Percentiles rank a stretch among this genome's conserved stretches.
Conservation (phyloP, 2,797 vertebrate genomes). For the Aplochiton taeniatus region DNA sequence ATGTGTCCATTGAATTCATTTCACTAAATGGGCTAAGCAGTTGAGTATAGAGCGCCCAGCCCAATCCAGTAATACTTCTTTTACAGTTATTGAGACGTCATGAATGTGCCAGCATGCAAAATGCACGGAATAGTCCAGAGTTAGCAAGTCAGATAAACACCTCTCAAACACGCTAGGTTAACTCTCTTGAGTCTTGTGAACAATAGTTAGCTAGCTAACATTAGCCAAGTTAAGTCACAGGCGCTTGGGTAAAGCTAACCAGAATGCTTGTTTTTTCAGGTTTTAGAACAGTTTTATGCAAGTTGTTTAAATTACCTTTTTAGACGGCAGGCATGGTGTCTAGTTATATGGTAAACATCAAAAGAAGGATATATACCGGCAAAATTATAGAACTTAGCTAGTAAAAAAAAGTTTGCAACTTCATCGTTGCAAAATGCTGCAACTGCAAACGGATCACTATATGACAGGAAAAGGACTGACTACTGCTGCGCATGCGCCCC, state of each 20-base stretch:
- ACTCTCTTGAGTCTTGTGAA: no score
- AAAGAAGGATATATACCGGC: slow-evolving; percentile 5
- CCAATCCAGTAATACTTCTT: no score
- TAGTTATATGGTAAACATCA: slow-evolving; percentile 11
- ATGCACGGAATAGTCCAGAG: no score
- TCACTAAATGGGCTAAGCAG: no score
- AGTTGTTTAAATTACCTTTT: slow-evolving; percentile 27
- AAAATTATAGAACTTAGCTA: slow-evolving; percentile 23
- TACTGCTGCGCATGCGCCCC: slow-evolving; percentile 57
- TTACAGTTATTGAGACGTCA: no score
- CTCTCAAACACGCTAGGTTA: no score
- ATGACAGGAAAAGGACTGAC: slow-evolving; percentile 72
- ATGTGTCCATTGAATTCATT: no score
- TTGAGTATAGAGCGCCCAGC: no score
- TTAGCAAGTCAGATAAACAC: no score
- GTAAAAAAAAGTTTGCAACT: slow-evolving; percentile 74
- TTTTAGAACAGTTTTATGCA: slow-evolving; percentile 17
- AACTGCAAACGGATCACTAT: slow-evolving; percentile 75
- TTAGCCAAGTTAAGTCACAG: slow-evolving; percentile 7
- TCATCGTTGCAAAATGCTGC: slow-evolving; percentile 64
- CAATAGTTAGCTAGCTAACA: neutral
- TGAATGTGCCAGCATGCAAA: no score
- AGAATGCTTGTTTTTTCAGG: slow-evolving; percentile 21
- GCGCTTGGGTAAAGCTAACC: slow-evolving; percentile 7
- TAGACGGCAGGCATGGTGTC: slow-evolving; percentile 25